Evolutionary conservation across 2,113 vertebrate species (phyloP).

Genomic region (Nibea albiflora): DNA sequence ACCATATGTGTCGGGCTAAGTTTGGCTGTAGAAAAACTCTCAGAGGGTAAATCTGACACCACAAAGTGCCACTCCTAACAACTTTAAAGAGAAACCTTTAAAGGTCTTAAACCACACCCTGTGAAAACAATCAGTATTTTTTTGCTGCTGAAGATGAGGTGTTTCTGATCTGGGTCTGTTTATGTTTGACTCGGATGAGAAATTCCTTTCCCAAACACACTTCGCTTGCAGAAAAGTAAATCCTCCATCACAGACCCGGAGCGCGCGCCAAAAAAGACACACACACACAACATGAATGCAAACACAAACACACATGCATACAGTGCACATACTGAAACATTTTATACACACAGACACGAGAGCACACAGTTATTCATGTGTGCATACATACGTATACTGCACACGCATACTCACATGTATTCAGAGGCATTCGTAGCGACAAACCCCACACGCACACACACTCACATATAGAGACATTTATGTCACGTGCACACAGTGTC

Average conservation of each 20-base stretch:
- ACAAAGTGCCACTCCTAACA: constrained; percentile 23
- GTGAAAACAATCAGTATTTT: constrained; percentile 46
- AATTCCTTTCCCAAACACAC: constrained; percentile 33
- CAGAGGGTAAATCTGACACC: constrained; percentile 52
- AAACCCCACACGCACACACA: neutral
- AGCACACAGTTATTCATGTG: neutral
- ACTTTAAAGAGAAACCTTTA: constrained; percentile 44
- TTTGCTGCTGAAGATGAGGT: constrained; percentile 10
- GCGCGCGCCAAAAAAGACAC: neutral
- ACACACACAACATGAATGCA: neutral
- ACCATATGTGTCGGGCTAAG: constrained; percentile 61
- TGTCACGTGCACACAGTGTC: constrained; percentile 19
- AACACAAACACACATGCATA: neutral
- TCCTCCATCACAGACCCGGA: neutral
- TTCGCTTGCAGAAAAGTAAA: neutral
- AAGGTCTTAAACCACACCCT: constrained; percentile 31
- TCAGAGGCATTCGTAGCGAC: neutral
- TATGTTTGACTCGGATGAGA: constrained; percentile 2
- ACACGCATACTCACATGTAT: neutral
- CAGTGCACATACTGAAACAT: no score
- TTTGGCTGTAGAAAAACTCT: constrained; percentile 31
- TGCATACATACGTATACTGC: neutral
- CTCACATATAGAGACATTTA: constrained; percentile 12
- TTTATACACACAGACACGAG: no score
- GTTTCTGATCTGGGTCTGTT: constrained; percentile 45